Base-by-base conservation (phyloP, 2,888 invertebrate species). In the Andrena camellia region DNA sequence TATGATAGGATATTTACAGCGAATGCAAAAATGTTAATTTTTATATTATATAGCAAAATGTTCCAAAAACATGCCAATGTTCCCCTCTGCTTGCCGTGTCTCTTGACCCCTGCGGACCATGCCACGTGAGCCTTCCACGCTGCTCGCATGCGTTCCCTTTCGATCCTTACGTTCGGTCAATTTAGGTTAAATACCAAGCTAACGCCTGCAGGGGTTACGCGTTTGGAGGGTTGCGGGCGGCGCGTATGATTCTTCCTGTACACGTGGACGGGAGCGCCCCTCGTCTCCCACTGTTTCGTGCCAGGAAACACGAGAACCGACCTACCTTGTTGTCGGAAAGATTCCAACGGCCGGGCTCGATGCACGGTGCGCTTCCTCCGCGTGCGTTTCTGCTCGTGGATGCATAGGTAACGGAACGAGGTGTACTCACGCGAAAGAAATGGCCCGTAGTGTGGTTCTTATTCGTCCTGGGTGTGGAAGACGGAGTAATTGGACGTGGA, bases 401-500 rank as follows among this genome's bases (percentile, higher is more conserved):
- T 64, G 76, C 70, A 70, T 31, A 26, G 52, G 54, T 72, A 72
- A 78, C 78, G 78, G 78, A 78, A 78, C 35, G 78, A 69, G 72
- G 31, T 26, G 64, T 10, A 10, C 54, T 78, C 78, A 57, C 73
- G 73, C 78, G 74, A 78, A 81, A 79, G 73, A 79, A 66, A 81
- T 70, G 60, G 48, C 69, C 57, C 50, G 72, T 63, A 72, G 62
- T 50, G 33, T 62, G 48, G 50, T 20, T 52, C 20, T 52, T 52
- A 52, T 20, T 52, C 66, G 50, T 70, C 50, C 54, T 50, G 54
- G 17, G 35, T n/a, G 8, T 13, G 20, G n/a, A 42, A n/a, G n/a
- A 17, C 26, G 4, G 23, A 23, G 26, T 70, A 76, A 71, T 71
- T 66, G 31, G 54, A 57, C 63, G 66, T 10, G 33, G 57, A 8